Conservation (phyloP, 2,888 invertebrate species). For the Ceriagrion tenellum region DNA sequence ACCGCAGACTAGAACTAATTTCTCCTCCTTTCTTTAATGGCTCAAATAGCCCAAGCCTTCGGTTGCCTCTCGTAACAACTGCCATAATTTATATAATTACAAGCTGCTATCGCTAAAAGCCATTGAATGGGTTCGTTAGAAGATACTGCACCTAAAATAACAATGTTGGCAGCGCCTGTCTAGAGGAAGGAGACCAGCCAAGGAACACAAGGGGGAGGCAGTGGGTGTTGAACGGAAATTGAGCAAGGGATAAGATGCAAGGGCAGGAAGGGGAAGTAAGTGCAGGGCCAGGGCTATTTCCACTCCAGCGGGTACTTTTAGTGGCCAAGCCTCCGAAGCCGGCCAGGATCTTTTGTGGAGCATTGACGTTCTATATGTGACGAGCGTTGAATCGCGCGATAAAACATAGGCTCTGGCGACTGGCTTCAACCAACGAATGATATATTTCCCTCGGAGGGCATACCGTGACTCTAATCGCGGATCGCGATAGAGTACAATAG, state of each 20-base stretch:
- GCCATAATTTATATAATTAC: not conserved
- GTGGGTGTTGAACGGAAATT: not conserved
- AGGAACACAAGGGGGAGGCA: not conserved
- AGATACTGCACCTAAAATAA: not conserved
- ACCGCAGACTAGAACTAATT: too few species aligned
- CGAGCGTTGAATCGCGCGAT: too few species aligned
- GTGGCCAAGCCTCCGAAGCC: not conserved
- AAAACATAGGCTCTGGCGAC: too few species aligned
- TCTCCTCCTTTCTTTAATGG: too few species aligned
- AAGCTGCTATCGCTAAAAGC: not conserved
- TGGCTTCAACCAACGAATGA: too few species aligned
- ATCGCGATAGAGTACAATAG: too few species aligned
- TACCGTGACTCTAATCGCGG: too few species aligned
- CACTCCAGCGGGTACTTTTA: not conserved
- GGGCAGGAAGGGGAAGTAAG: not conserved
- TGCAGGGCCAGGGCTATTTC: conserved; percentile 31
- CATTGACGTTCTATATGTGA: not conserved
- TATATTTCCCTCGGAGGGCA: too few species aligned
- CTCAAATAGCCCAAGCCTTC: too few species aligned
- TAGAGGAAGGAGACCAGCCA: not conserved
- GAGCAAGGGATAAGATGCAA: not conserved
- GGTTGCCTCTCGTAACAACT: too few species aligned
- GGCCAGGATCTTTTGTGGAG: not conserved
- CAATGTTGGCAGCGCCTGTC: not conserved
- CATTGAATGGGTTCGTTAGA: not conserved